phyloP scores from a whole-genome alignment of 2,797 vertebrate species.

The Menidia menidia region DNA sequence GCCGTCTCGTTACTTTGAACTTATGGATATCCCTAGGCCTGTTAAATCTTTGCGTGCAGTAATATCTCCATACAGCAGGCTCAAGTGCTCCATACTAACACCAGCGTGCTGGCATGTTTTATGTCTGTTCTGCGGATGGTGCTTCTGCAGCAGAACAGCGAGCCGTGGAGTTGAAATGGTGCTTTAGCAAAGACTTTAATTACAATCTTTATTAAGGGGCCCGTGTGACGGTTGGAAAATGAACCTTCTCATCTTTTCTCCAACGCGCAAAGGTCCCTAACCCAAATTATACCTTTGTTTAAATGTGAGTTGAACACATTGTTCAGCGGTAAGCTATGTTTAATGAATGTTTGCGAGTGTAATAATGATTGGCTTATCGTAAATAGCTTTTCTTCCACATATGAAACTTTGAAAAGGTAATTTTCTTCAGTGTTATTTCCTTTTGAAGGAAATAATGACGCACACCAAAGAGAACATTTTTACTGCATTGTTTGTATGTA shows the following conservation, averaged over 20 bases:
- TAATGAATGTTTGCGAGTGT: no score
- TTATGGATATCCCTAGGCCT: conserved; percentile 47
- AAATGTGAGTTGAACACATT: no score
- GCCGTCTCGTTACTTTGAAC: conserved; percentile 59
- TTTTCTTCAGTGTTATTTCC: no score
- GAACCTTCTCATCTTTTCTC: background rate
- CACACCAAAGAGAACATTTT: no score
- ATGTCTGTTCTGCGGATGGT: conserved; percentile 16
- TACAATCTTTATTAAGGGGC: conserved; percentile 1
- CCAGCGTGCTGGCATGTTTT: conserved; percentile 39
- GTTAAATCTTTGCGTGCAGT: conserved; percentile 31
- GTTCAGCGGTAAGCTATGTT: no score
- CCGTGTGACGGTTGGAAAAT: background rate
- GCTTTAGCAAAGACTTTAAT: conserved; percentile 27
- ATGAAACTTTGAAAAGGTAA: no score
- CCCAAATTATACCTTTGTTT: no score
- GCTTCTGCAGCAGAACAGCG: conserved; percentile 11
- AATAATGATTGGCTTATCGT: no score
- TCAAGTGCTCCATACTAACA: conserved; percentile 19
- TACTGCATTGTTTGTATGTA: no score
- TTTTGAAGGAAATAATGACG: no score
- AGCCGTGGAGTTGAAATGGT: conserved; percentile 17
- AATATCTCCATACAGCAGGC: conserved; percentile 56
- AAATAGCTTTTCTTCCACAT: no score
- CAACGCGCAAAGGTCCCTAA: background rate